Evolutionary conservation across 1,140 invertebrate genomes (phyloP).

Genomic region (Apocrypta bakeri): DNA sequence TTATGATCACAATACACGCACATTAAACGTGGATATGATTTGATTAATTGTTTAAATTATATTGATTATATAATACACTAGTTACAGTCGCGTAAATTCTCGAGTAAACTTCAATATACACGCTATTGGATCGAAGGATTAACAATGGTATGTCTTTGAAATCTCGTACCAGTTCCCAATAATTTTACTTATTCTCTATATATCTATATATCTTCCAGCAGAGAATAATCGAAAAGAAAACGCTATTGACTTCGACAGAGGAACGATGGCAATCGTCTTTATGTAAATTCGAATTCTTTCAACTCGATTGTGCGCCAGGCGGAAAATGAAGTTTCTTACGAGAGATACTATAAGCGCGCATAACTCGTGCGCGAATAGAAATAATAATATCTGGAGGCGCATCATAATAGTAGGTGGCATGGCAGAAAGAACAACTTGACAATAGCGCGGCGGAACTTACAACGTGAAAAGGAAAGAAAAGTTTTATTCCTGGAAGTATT

Average conservation of each 20-base stretch:
- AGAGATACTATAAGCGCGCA: neutral
- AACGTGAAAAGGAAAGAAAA: neutral
- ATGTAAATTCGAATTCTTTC: conserved; percentile 40
- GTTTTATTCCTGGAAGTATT: neutral
- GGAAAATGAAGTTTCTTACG: conserved; percentile 36
- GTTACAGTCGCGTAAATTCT: neutral
- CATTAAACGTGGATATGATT: too few species aligned
- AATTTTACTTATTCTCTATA: neutral
- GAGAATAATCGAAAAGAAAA: conserved; percentile 28
- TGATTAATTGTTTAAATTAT: too few species aligned
- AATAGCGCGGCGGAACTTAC: neutral
- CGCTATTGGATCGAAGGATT: conserved; percentile 24
- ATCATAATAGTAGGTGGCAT: neutral
- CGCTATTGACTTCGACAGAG: conserved; percentile 6
- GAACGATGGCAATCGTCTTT: conserved; percentile 21
- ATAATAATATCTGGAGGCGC: neutral
- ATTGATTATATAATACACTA: too few species aligned
- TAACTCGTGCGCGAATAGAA: conserved; percentile 6
- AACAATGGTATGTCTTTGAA: conserved; percentile 27
- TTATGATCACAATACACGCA: too few species aligned
- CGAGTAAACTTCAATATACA: conserved; percentile 15
- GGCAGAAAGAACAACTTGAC: neutral
- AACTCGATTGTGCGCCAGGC: conserved; percentile 21
- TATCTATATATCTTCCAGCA: neutral
- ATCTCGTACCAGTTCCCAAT: conserved; percentile 2